Base-by-base conservation (phyloP, 1,140 invertebrate species). In the Gryllus bimaculatus region DNA sequence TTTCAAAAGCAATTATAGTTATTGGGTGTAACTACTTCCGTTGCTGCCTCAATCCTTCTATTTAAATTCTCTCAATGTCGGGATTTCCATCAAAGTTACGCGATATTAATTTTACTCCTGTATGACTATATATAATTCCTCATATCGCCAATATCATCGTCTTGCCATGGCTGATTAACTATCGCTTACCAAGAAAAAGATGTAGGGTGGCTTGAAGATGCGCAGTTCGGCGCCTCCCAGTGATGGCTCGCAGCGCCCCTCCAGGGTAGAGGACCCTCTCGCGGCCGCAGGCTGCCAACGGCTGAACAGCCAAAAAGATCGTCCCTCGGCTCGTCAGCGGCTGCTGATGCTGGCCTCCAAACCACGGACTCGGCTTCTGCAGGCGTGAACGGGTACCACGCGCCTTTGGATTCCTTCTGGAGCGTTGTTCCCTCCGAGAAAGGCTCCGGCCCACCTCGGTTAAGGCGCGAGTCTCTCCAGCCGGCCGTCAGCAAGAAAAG, bases 31-130 rank as follows among this genome's bases (percentile, higher is more conserved):
- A 66, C 48, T 66, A 66, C 49, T 20, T 78, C 5, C 8, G 21
- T 13, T n/a, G 77, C 77, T 54, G 48, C 7, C 39, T 78, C 48
- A 47, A 78, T 39, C 39, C 7, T 39, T 12, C 48, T 15, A 47
- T 49, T 12, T 54, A 66, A 54, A n/a, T 48, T 73, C 73, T 7
- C 47, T 54, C 12, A 76, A 8, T 39, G n/a, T 78, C 66, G 8
- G 49, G 49, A 49, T 74, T 78, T 12, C 77, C 48, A 66, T 78
- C 47, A 20, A 78, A 78, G 8, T 15, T 7, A 47, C n/a, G 47
- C 8, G 49, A 15, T 8, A 78, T 66, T 66, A 78, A 66, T 66
- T 78, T 78, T 66, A 78, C 15, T 8, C 77, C 75, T 76, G 39
- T 47, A n/a, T 47, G 18, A 76, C 75, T 47, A 76, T 8, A 76